phyloP scores from a whole-genome alignment of 2,797 vertebrate species.

The Schizopygopsis pylzovi region DNA sequence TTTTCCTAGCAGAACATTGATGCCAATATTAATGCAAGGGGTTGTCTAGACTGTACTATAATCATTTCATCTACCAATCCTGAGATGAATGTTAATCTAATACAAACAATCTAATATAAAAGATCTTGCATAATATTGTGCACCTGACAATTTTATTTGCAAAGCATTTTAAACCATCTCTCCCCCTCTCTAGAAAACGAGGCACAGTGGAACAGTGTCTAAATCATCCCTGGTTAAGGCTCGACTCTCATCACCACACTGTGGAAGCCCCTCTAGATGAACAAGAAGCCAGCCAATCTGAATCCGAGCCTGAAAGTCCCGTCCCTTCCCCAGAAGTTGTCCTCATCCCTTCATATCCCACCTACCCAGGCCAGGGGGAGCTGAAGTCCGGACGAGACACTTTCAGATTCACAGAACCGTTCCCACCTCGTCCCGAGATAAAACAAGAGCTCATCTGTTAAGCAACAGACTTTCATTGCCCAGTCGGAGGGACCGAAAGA shows the following conservation, averaged over 20 bases:
- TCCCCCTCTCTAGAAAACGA: constrained; percentile 73
- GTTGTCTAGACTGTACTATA: not conserved
- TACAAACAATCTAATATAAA: not conserved
- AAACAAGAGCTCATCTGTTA: constrained; percentile 83
- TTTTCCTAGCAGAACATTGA: not conserved
- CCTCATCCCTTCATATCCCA: constrained; percentile 71
- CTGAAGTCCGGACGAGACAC: constrained; percentile 75
- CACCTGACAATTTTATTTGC: not conserved
- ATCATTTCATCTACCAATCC: not conserved
- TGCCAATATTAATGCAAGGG: not conserved
- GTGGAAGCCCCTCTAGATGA: constrained; percentile 71
- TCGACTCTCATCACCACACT: constrained; percentile 63
- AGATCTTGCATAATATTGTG: not conserved
- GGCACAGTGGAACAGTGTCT: constrained; percentile 82
- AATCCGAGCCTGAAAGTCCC: constrained; percentile 80
- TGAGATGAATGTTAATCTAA: not conserved
- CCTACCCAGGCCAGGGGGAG: constrained; percentile 74
- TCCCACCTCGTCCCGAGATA: constrained; percentile 75
- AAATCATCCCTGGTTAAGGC: constrained; percentile 81
- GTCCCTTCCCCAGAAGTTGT: constrained; percentile 74
- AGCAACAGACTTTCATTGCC: constrained; percentile 36
- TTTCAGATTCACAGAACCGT: constrained; percentile 78
- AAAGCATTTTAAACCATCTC: not conserved
- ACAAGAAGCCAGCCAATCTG: constrained; percentile 76
- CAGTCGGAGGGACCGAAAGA: constrained; percentile 35